Conservation (phyloP, 1,140 invertebrate genomes). For the Ladona fulva region DNA sequence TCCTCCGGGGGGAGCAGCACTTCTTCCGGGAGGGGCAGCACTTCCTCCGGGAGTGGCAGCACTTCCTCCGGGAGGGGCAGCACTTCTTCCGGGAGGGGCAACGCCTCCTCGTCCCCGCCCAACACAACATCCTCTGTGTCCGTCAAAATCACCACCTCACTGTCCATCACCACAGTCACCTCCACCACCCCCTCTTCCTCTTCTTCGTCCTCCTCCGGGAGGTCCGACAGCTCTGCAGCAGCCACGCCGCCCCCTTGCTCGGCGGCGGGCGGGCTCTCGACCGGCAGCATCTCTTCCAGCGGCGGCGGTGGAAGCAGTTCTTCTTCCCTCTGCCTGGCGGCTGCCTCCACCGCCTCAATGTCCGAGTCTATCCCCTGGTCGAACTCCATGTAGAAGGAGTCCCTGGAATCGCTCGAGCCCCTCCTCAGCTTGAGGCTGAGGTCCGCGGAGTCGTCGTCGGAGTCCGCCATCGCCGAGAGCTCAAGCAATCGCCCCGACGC, state of each 20-base stretch:
- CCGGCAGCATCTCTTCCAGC: background rate
- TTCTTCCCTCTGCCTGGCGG: slow-evolving; percentile 44
- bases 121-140: too few species aligned
- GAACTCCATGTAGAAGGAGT: slow-evolving; percentile 82
- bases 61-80: too few species aligned
- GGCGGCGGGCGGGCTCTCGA: background rate
- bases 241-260: background rate
- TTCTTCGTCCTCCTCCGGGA: background rate
- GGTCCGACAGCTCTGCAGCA: background rate
- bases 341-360: slow-evolving; percentile 66
- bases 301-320: background rate
- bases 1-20: too few species aligned
- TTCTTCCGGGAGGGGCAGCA: too few species aligned
- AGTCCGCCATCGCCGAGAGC: slow-evolving; percentile 18
- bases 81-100: too few species aligned
- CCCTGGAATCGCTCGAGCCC: slow-evolving; percentile 72
- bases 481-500: too few species aligned
- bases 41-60: too few species aligned
- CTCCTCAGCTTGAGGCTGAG: slow-evolving; percentile 69
- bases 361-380: slow-evolving; percentile 76
- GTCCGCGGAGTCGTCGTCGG: slow-evolving; percentile 51
- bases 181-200: too few species aligned
- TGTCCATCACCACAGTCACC: too few species aligned
- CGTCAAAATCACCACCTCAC: too few species aligned
- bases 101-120: too few species aligned